Evolutionary conservation across 2,113 vertebrate genomes (phyloP).

Genomic region (Naja naja): DNA sequence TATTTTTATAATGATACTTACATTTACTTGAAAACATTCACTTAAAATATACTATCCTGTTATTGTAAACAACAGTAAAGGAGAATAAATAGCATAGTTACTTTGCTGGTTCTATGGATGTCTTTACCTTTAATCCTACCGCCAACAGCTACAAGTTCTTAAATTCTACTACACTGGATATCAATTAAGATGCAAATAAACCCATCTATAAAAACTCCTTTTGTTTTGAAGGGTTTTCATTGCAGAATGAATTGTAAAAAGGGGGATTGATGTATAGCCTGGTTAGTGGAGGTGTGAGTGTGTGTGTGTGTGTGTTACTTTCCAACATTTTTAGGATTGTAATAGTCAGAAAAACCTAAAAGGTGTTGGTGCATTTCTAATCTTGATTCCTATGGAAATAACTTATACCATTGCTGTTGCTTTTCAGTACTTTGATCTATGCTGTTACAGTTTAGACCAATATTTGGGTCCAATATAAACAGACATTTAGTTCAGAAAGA

Average conservation of each 20-base stretch:
- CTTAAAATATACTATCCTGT: neutral
- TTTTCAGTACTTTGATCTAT: neutral
- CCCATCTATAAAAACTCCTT: neutral
- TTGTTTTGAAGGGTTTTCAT: neutral
- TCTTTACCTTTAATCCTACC: neutral
- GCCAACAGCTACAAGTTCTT: neutral
- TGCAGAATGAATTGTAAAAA: neutral
- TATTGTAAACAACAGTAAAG: neutral
- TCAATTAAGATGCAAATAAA: neutral
- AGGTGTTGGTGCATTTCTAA: neutral
- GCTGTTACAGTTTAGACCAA: neutral
- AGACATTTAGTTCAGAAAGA: neutral
- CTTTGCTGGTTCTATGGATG: neutral
- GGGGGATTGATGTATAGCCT: neutral
- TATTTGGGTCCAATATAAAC: neutral
- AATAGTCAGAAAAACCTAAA: slow-evolving; percentile 27
- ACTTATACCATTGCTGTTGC: neutral
- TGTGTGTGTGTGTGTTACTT: neutral
- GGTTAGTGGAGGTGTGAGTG: neutral
- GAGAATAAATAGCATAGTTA: neutral
- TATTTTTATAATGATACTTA: neutral
- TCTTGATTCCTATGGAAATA: neutral
- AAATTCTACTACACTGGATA: neutral
- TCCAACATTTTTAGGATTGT: slow-evolving; percentile 24
- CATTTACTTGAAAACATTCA: neutral